A percentile compares a stretch with the other conserved stretches of the same genome.
Evolutionary conservation across 2,113 vertebrate genomes (phyloP).

Genomic region (Dromas ardeola): DNA sequence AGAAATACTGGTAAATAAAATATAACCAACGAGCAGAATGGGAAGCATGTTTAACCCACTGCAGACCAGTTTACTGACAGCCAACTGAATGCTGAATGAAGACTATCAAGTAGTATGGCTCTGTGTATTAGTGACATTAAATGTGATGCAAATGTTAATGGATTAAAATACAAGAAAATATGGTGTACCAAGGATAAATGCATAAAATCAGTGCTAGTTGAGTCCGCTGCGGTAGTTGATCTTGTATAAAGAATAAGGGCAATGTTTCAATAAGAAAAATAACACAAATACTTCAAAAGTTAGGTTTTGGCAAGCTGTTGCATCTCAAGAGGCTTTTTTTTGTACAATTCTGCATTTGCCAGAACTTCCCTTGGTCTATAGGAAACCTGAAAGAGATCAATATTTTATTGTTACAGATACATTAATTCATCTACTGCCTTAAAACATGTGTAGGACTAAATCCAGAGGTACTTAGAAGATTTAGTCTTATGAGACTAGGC

Average conservation of each 20-base stretch:
- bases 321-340: not conserved
- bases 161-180: not conserved
- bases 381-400: not conserved
- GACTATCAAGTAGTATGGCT: not conserved
- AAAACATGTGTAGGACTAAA: not conserved
- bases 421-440: not conserved
- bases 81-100: not conserved
- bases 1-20: slow-evolving; percentile 55
- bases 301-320: not conserved
- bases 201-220: not conserved
- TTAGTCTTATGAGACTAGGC: not conserved
- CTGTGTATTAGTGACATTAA: not conserved
- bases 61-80: not conserved
- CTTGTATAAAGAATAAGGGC: not conserved
- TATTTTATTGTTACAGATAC: not conserved
- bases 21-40: slow-evolving; percentile 4
- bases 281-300: not conserved
- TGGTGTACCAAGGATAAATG: not conserved
- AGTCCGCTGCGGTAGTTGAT: not conserved
- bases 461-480: not conserved
- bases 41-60: slow-evolving; percentile 25
- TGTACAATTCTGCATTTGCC: not conserved
- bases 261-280: not conserved
- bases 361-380: not conserved
- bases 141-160: not conserved